Evolutionary conservation across 1,140 invertebrate species (phyloP), one percentile per base, ranked within the genome.

Genomic region (Microplitis demolitor): DNA sequence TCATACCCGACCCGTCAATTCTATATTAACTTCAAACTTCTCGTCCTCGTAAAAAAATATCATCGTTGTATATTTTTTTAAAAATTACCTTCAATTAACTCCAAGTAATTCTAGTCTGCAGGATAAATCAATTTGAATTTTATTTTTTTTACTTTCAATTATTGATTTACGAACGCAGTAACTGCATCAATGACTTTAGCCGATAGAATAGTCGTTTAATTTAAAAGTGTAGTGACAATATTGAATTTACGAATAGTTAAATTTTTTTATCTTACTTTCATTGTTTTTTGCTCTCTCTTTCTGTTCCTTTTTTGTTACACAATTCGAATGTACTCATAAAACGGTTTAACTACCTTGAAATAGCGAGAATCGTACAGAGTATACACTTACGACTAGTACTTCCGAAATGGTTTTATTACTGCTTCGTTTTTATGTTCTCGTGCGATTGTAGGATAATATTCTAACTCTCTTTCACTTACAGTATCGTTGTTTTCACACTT

Each of bases 401-500:
- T 50, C n/a, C 45, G 33, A 14, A 53, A 68, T 56, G 33, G 56
- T 62, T 62, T 61, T 39, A 71, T 50, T 37, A 72, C 70, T 66
- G 39, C 50, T 66, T 66, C 70, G 63, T 71, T 71, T 45, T 71
- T 71, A 72, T 72, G 70, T 72, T 35, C 31, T 11, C 9, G 9
- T 62, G 62, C 35, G 53, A 66, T 72, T 51, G 45, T 56, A 72
- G 53, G 54, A 66, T 72, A 35, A 66, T 61, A 50, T 24, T 24
- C 51, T 13, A 11, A 58, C 14, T 24, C 24, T 16, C 24, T 24
- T 31, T 58, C 14, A 58, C 56, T 11, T 9, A 31, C 24, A 24
- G 16, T 31, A 24, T 24, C 56, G 3, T 34, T 58, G 24, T 58
- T 58, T 31, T 24, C 8, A 24, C 24, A 54, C 16, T 54, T 54